Conservation (phyloP, 2,888 invertebrate species). For the Ichneumoninae sp. region DNA sequence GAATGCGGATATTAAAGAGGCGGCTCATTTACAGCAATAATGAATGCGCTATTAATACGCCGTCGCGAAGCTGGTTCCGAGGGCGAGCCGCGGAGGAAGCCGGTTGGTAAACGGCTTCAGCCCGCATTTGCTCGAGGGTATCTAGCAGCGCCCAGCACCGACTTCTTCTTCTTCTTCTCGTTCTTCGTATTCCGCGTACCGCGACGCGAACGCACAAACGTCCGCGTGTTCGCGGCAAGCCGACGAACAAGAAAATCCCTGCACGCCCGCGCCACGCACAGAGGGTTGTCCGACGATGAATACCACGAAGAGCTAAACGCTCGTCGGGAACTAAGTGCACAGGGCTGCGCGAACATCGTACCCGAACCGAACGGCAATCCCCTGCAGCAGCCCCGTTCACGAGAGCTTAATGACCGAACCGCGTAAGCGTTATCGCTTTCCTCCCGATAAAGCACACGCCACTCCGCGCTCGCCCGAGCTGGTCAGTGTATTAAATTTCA, state of each 20-base stretch:
- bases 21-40: constrained; percentile 83
- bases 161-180: constrained; percentile 41
- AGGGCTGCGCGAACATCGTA: constrained; percentile 18
- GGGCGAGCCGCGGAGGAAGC: constrained; percentile 63
- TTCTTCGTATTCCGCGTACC: constrained; percentile 49
- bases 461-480: constrained; percentile 64
- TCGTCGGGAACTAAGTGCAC: constrained; percentile 46
- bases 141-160: constrained; percentile 28
- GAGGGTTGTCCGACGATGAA: constrained; percentile 51
- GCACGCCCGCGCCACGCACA: constrained; percentile 20
- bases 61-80: constrained; percentile 63
- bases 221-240: constrained; percentile 56
- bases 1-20: constrained; percentile 82
- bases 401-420: constrained; percentile 80
- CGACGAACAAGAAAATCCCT: constrained; percentile 45
- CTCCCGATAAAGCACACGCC: constrained; percentile 82
- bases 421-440: constrained; percentile 82
- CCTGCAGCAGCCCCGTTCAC: constrained; percentile 41
- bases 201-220: constrained; percentile 56
- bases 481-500: constrained; percentile 36
- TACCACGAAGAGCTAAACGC: constrained; percentile 55
- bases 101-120: constrained; percentile 56
- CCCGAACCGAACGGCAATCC: constrained; percentile 18
- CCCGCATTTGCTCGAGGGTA: constrained; percentile 41
- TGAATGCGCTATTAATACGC: constrained; percentile 82